Evolutionary conservation across 2,797 vertebrate genomes (phyloP).

Genomic region (Neosilurus mollespiculum): DNA sequence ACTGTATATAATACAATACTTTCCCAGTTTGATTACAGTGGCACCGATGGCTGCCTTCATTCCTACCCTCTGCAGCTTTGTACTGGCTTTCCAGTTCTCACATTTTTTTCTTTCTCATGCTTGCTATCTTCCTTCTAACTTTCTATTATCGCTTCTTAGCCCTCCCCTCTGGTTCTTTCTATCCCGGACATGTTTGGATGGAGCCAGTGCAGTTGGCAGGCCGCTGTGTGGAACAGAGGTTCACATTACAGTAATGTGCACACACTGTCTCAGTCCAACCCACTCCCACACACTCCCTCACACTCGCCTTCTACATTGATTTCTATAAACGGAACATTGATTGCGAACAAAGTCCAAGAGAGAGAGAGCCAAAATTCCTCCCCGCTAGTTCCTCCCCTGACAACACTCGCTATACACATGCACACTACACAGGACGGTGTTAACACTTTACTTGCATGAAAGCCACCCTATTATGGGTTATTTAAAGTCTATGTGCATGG

Average conservation of each 20-base stretch:
- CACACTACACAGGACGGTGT: conserved; percentile 12
- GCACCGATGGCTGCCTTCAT: conserved; percentile 42
- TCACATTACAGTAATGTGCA: conserved; percentile 48
- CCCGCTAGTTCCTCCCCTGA: conserved; percentile 33
- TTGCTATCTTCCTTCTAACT: conserved; percentile 12
- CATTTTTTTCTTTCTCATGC: conserved; percentile 25
- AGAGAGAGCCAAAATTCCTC: conserved; percentile 49
- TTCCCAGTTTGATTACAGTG: conserved; percentile 41
- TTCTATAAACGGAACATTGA: conserved; percentile 61
- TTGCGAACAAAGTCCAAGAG: conserved; percentile 57
- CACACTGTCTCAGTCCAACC: conserved; percentile 32
- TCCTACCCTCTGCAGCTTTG: conserved; percentile 23
- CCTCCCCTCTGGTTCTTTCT: conserved; percentile 16
- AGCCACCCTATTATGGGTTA: neutral
- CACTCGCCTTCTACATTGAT: conserved; percentile 54
- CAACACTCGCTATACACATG: conserved; percentile 15
- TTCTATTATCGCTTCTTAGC: conserved; percentile 29
- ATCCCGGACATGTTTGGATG: conserved; percentile 35
- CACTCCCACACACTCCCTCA: conserved; percentile 40
- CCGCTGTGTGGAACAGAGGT: conserved; percentile 41
- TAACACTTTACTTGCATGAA: neutral
- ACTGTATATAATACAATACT: conserved; percentile 27
- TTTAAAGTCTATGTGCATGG: neutral
- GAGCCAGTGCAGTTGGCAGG: conserved; percentile 36
- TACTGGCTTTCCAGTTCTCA: conserved; percentile 23